Percentiles rank a stretch among this genome's conserved stretches.
These are phyloP conservation scores for Drosophila bifasciata DNA, from an alignment of 1,140 invertebrate species.

Conservation along the genomic window DNA sequence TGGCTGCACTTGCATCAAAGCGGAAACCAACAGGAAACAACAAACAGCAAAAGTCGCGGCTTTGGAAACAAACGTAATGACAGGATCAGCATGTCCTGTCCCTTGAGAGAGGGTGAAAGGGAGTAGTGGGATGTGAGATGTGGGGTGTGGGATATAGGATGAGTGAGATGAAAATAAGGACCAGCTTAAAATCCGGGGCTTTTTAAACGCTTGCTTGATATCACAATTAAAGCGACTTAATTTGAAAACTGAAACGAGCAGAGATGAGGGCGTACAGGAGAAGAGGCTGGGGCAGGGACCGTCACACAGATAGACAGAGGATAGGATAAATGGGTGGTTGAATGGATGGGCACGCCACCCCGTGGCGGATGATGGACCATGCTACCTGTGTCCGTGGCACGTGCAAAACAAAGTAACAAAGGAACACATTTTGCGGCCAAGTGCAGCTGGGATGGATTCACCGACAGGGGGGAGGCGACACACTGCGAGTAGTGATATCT, in stretches of 20 bases:
- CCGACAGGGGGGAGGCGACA: not conserved
- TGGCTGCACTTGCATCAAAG: constrained; percentile 46
- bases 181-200: constrained; percentile 60
- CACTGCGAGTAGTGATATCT: constrained; percentile 43
- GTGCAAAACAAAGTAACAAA: constrained; percentile 66
- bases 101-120: not conserved
- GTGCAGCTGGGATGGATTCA: constrained; percentile 63
- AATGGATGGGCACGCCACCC: constrained; percentile 44
- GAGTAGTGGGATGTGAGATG: not conserved
- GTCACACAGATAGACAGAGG: constrained; percentile 7
- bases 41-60: constrained; percentile 75
- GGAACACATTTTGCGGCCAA: constrained; percentile 50
- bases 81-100: constrained; percentile 70
- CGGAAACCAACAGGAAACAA: constrained; percentile 65
- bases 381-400: constrained; percentile 71
- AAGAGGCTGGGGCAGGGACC: too few relatives aligned
- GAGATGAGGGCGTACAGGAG: constrained; percentile 20
- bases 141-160: not conserved
- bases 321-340: constrained; percentile 15
- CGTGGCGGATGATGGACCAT: constrained; percentile 40
- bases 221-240: constrained; percentile 83
- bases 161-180: constrained; percentile 24
- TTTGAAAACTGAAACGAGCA: constrained; percentile 73
- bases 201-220: constrained; percentile 81
- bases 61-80: constrained; percentile 79